Conservation (phyloP, 2,888 invertebrate genomes). For the Apodemia zela region DNA sequence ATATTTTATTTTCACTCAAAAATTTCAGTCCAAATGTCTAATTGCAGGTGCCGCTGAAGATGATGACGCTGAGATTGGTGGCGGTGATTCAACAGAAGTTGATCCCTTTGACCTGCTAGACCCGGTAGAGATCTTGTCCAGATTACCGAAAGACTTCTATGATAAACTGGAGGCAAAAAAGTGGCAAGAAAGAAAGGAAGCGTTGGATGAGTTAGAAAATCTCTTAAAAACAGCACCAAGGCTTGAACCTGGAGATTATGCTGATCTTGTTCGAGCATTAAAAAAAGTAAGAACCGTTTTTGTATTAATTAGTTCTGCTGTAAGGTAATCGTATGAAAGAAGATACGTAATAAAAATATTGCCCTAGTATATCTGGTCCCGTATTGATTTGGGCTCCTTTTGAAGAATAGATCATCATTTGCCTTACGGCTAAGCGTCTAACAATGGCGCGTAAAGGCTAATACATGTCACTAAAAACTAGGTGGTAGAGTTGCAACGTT, state of each 20-base stretch:
- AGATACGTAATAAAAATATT: too few species aligned
- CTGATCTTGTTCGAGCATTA: slow-evolving; percentile 91
- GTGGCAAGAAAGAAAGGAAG: slow-evolving; percentile 98
- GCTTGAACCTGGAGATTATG: slow-evolving; percentile 95
- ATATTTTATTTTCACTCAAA: too few species aligned
- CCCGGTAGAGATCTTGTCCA: slow-evolving; percentile 95
- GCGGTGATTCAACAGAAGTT: slow-evolving; percentile 83
- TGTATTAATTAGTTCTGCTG: too few species aligned
- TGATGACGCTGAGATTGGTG: slow-evolving; percentile 81
- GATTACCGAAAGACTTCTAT: slow-evolving; percentile 96
- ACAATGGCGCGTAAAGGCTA: too few species aligned
- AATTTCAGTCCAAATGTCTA: background rate
- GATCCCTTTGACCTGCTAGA: slow-evolving; percentile 95
- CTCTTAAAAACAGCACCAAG: slow-evolving; percentile 89
- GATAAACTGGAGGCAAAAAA: slow-evolving; percentile 97
- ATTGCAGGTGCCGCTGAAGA: slow-evolving; percentile 62
- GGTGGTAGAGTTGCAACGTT: too few species aligned
- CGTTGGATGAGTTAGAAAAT: slow-evolving; percentile 89
- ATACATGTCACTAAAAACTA: too few species aligned
- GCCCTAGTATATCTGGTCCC: too few species aligned
- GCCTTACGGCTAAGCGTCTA: too few species aligned
- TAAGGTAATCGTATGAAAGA: too few species aligned
- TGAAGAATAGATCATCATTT: too few species aligned
- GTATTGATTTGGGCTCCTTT: too few species aligned
- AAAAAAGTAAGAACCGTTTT: slow-evolving; percentile 84